Evolutionary conservation across 2,113 vertebrate species (phyloP), one percentile per base, ranked within the genome.

Genomic region (Nothobranchius kuhntae): DNA sequence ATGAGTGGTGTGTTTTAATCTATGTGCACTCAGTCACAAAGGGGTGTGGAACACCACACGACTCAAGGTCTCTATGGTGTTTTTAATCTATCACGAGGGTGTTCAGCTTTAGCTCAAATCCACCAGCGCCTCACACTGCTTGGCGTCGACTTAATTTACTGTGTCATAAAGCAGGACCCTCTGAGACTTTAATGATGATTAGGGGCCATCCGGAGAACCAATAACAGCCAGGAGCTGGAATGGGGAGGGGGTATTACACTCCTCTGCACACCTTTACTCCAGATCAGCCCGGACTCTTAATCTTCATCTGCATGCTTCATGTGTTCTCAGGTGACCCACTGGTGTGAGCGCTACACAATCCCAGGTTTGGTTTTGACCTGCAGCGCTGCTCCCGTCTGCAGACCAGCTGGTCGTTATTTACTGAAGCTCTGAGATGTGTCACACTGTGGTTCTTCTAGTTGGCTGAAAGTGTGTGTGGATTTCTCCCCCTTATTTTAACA

Each of bases 161-260:
- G 74, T 80, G 60, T 77, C 59, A 66, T 84, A 83, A 84, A 84
- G 63, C n/a, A 9, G 21, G 30, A 56, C 48, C 69, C 65, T 63
- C 50, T 67, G 74, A 80, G 74, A 82, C 56, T 80, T 80, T 59
- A 78, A 79, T 57, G 11, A 73, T 84, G 71, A 87, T 87, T 81
- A 81, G 58, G 60, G 58, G 42, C 65, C 54, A 71, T 75, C 59
- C 78, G 61, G 53, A 61, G 59, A 75, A 59, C 69, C 79, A 86
- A 68, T 82, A 83, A 76, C 57, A 81, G 64, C 59, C 38, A 35
- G 72, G 77, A 77, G 74, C 65, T 13, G 2, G 42, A 17, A 56
- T 11, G 51, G 72, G 81, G 71, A 75, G 30, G 74, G 50, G 48
- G 17, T 65, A 42, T 47, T 61, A 59, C 70, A 45, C 65, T 75